These are phyloP conservation scores for Chondrosia reniformis DNA, from an alignment of 37 sponge, comb jelly and placozoan genomes.

Conservation along the genomic window DNA sequence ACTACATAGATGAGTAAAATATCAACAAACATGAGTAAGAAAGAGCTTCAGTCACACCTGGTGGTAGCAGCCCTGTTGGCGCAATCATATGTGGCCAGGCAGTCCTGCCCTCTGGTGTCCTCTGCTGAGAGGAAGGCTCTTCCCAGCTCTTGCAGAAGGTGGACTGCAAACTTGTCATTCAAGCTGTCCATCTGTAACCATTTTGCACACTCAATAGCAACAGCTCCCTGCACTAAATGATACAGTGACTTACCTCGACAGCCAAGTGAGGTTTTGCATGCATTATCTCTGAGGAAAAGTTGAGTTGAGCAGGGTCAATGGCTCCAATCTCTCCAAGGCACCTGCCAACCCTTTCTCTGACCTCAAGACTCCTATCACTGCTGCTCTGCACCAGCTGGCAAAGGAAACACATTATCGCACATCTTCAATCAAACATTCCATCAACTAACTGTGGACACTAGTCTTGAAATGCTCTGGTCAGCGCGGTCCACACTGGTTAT, in stretches of 20 bases:
- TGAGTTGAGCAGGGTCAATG: conserved; percentile 76
- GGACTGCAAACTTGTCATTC: conserved; percentile 57
- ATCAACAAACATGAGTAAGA: not conserved
- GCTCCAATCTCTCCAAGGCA: conserved; percentile 85
- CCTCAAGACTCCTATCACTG: conserved; percentile 41
- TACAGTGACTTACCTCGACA: not conserved
- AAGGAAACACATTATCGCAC: not conserved
- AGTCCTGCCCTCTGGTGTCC: conserved; percentile 48
- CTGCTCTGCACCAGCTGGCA: conserved; percentile 47
- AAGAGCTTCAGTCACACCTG: not conserved
- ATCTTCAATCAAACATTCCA: not conserved
- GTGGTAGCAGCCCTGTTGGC: not conserved
- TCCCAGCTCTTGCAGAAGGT: conserved; percentile 48
- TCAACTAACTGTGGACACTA: conserved; percentile 55
- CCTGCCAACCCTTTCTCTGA: conserved; percentile 45
- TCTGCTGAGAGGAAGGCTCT: conserved; percentile 59
- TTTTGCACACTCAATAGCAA: too few relatives aligned
- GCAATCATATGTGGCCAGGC: conserved; percentile 38
- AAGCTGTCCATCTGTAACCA: conserved; percentile 5
- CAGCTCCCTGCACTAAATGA: too few relatives aligned
- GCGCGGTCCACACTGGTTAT: conserved; percentile 53
- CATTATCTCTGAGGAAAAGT: not conserved
- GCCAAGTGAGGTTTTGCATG: not conserved
- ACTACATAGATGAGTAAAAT: conserved; percentile 18
- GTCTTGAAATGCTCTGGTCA: conserved; percentile 60